Conservation (phyloP, 2,113 vertebrate species). For the Ifrita kowaldi region DNA sequence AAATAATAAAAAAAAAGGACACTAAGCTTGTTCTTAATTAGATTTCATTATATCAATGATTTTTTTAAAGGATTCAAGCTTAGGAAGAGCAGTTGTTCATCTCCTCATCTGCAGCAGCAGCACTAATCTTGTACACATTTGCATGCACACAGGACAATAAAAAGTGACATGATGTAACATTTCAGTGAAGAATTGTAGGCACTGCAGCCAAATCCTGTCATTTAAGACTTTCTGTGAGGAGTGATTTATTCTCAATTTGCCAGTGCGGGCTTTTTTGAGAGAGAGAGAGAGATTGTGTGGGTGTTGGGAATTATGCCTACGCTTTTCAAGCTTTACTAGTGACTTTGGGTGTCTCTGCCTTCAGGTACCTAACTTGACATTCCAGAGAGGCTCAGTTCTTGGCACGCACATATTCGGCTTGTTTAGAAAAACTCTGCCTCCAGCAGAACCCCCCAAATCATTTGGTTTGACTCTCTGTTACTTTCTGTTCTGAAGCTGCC, state of each 20-base stretch:
- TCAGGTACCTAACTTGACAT: not conserved
- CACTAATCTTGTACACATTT: conserved; percentile 18
- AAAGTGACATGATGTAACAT: not conserved
- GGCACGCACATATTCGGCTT: not conserved
- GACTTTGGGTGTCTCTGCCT: not conserved
- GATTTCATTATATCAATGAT: not conserved
- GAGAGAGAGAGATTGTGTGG: not conserved
- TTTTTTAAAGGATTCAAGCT: not conserved
- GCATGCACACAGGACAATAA: conserved; percentile 13
- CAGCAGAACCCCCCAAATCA: not conserved
- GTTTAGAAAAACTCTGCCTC: not conserved
- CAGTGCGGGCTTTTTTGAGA: not conserved
- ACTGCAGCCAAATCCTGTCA: not conserved
- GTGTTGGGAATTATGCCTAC: not conserved
- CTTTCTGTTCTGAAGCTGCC: not conserved
- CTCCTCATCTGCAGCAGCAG: not conserved
- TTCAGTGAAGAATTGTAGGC: conserved; percentile 30
- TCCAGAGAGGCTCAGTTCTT: not conserved
- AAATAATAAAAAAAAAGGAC: not conserved
- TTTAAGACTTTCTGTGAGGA: conserved; percentile 31
- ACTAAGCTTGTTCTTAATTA: not conserved
- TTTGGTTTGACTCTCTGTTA: not conserved
- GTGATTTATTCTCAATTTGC: conserved; percentile 19
- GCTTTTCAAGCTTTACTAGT: not conserved
- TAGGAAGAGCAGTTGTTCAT: not conserved